Evolutionary conservation across 2,888 invertebrate genomes (phyloP).

Genomic region (Ectemnius cavifrons): DNA sequence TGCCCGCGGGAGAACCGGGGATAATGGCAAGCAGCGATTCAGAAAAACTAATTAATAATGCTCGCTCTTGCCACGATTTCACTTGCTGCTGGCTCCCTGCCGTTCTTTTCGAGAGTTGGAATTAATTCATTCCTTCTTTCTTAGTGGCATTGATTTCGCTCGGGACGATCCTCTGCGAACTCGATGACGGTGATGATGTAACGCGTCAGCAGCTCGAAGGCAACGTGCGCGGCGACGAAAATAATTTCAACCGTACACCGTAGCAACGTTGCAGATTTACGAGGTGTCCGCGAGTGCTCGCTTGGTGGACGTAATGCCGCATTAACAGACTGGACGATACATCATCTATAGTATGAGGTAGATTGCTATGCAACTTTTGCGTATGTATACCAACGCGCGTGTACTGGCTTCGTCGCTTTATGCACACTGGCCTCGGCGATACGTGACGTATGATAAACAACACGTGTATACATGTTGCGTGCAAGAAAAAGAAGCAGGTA

Average conservation of each 20-base stretch:
- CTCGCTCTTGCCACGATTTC: not conserved
- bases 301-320: constrained; percentile 19
- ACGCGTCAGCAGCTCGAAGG: constrained; percentile 3
- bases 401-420: constrained; percentile 37
- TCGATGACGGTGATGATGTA: constrained; percentile 22
- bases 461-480: constrained; percentile 60
- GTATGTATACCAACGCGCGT: constrained; percentile 21
- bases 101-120: no score
- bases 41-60: constrained; percentile 6
- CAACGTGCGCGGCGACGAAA: constrained; percentile 24
- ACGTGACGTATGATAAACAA: constrained; percentile 66
- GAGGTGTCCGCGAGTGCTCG: constrained; percentile 32
- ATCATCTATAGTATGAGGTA: constrained; percentile 14
- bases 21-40: not conserved
- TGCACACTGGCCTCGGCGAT: constrained; percentile 58
- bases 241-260: constrained; percentile 49
- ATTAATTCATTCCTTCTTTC: no score
- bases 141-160: no score
- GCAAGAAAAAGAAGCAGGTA: constrained; percentile 30
- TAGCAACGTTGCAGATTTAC: constrained; percentile 54
- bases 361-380: constrained; percentile 31
- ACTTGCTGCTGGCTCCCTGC: no score
- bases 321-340: constrained; percentile 51
- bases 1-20: constrained; percentile 11
- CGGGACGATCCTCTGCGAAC: no score